A percentile compares a stretch with the other conserved stretches of the same genome.
These are phyloP conservation scores for Neodiprion pinetum DNA, from an alignment of 1,140 invertebrate species.

Conservation along the genomic window DNA sequence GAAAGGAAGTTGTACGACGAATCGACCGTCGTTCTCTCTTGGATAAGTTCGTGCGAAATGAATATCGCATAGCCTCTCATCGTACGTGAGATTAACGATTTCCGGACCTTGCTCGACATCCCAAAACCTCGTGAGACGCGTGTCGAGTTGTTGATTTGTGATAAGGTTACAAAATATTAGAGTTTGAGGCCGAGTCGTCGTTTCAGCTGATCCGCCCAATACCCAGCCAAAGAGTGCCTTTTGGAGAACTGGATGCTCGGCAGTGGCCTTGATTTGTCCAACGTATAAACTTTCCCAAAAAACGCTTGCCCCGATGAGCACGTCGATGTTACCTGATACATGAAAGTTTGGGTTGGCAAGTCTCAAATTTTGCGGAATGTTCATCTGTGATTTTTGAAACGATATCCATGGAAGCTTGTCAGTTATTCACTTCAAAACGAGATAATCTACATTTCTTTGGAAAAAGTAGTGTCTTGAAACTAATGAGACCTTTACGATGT, in stretches of 20 bases:
- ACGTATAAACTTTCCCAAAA: not conserved
- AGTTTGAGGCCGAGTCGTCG: not conserved
- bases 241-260: not conserved
- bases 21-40: slow-evolving; percentile 27
- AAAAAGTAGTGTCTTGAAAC: slow-evolving; percentile 23
- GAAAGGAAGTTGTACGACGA: slow-evolving; percentile 36
- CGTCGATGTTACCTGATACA: not conserved
- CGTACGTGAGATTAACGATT: not conserved
- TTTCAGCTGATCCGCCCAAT: not conserved
- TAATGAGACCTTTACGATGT: slow-evolving; percentile 13
- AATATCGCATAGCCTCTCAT: not conserved
- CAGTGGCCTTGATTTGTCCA: not conserved
- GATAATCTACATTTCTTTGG: not conserved
- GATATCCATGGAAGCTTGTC: slow-evolving; percentile 12
- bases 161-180: not conserved
- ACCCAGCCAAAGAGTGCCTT: not conserved
- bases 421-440: slow-evolving; percentile 19
- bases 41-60: not conserved
- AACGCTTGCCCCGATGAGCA: not conserved
- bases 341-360: not conserved
- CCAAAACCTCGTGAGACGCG: not conserved
- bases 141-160: not conserved
- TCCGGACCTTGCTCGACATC: not conserved
- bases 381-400: no score
- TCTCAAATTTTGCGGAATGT: not conserved